Conservation (phyloP, 2,113 vertebrate species). For the Dendropsophus ebraccatus region DNA sequence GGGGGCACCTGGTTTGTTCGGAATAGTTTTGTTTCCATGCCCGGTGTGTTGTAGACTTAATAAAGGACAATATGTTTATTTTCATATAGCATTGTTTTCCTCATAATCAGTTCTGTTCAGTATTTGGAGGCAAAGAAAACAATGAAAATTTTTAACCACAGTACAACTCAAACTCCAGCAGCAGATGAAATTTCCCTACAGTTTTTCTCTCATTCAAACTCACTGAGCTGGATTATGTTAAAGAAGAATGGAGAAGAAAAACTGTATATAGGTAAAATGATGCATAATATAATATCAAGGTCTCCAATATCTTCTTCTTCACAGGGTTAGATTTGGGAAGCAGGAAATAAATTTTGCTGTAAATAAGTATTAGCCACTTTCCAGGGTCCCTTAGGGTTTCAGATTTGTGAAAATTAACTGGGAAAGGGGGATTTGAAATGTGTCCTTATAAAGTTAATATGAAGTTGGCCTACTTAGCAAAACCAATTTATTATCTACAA, state of each 20-base stretch:
- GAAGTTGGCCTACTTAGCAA: too few relatives aligned
- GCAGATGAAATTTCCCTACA: neutral
- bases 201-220: neutral
- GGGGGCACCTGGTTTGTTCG: conserved; percentile 28
- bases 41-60: conserved; percentile 18
- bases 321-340: too few relatives aligned
- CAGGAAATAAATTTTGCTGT: too few relatives aligned
- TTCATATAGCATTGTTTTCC: conserved; percentile 34
- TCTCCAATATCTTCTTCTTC: too few relatives aligned
- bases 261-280: neutral
- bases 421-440: too few relatives aligned
- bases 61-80: conserved; percentile 27
- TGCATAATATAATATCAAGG: neutral
- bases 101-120: neutral
- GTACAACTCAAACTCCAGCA: neutral
- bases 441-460: too few relatives aligned
- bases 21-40: conserved; percentile 24
- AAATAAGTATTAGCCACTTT: too few relatives aligned
- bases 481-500: too few relatives aligned
- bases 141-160: neutral
- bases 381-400: too few relatives aligned
- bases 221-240: neutral
- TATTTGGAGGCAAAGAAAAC: neutral
- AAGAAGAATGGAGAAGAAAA: neutral
- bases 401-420: too few relatives aligned